Evolutionary conservation across 2,888 invertebrate genomes (phyloP).

Genomic region (Marronus borbonicus): DNA sequence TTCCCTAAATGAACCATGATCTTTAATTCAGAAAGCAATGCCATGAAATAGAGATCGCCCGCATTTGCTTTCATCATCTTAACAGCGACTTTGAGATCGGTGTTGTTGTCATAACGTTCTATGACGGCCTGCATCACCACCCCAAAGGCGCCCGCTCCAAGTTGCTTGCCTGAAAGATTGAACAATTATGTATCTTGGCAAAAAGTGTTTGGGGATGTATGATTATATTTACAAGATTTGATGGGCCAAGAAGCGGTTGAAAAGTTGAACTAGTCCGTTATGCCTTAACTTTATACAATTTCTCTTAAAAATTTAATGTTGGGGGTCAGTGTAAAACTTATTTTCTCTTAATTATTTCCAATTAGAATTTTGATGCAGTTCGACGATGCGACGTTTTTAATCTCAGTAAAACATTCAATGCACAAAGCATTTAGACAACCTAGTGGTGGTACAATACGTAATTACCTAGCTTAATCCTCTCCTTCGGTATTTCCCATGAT

Average conservation of each 20-base stretch:
- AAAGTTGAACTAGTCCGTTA: too few relatives aligned
- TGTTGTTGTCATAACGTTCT: slow-evolving; percentile 84
- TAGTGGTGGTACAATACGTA: neutral
- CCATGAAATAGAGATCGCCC: slow-evolving; percentile 87
- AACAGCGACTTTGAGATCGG: slow-evolving; percentile 89
- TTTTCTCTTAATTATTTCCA: too few relatives aligned
- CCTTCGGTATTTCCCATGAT: slow-evolving; percentile 90
- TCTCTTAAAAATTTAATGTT: too few relatives aligned
- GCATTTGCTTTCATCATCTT: slow-evolving; percentile 95
- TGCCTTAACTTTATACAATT: too few relatives aligned
- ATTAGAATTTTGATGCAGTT: too few relatives aligned
- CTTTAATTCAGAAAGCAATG: slow-evolving; percentile 93
- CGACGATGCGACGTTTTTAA: too few relatives aligned
- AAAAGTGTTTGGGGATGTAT: too few relatives aligned
- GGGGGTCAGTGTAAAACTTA: too few relatives aligned
- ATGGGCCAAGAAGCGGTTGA: too few relatives aligned
- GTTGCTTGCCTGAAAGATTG: slow-evolving; percentile 79
- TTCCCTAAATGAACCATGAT: slow-evolving; percentile 96
- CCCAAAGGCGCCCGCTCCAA: slow-evolving; percentile 96
- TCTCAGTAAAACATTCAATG: too few relatives aligned
- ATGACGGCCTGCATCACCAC: slow-evolving; percentile 93
- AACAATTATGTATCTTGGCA: neutral
- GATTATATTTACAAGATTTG: too few relatives aligned
- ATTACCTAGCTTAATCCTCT: slow-evolving; percentile 84
- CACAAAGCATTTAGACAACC: too few relatives aligned